A percentile compares a stretch with the other conserved stretches of the same genome.
Evolutionary conservation across 2,888 invertebrate species (phyloP).

Genomic region (Ectemnius cavifrons): DNA sequence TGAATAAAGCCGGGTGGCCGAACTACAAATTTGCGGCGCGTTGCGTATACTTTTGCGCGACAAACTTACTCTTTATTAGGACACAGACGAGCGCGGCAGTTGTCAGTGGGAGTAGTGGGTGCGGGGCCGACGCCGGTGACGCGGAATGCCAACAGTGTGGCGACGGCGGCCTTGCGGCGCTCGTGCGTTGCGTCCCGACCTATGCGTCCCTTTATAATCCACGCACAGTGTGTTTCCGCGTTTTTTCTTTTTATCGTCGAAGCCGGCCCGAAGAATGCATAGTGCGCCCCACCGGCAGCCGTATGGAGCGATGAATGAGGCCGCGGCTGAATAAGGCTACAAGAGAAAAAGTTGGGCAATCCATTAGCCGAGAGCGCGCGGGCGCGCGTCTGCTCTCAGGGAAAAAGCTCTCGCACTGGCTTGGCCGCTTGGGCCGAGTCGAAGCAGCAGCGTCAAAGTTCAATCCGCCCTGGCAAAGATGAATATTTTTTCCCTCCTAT

Average conservation of each 20-base stretch:
- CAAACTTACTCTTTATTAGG: neutral
- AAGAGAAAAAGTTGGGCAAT: conserved; percentile 56
- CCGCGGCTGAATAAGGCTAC: conserved; percentile 45
- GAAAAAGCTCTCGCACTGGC: conserved; percentile 35
- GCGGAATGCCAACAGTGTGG: neutral
- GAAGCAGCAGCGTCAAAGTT: conserved; percentile 71
- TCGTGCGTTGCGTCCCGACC: neutral
- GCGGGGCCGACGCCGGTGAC: neutral
- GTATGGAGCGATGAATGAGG: conserved; percentile 39
- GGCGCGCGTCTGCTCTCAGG: conserved; percentile 33
- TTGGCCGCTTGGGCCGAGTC: conserved; percentile 32
- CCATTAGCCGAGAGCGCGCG: conserved; percentile 50
- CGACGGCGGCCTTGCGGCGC: neutral
- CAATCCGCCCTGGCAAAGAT: conserved; percentile 58
- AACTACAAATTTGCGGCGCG: conserved; percentile 3
- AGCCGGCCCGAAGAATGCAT: conserved; percentile 7
- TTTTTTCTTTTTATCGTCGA: neutral
- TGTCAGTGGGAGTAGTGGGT: neutral
- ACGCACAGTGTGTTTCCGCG: too few relatives aligned
- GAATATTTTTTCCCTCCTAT: conserved; percentile 10
- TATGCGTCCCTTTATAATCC: too few relatives aligned
- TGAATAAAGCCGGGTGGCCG: conserved; percentile 39
- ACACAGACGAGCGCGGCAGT: neutral
- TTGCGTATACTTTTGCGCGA: neutral
- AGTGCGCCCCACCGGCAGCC: neutral